Evolutionary conservation across 2,797 vertebrate genomes (phyloP).

Genomic region (Myioborus melanocephalus): DNA sequence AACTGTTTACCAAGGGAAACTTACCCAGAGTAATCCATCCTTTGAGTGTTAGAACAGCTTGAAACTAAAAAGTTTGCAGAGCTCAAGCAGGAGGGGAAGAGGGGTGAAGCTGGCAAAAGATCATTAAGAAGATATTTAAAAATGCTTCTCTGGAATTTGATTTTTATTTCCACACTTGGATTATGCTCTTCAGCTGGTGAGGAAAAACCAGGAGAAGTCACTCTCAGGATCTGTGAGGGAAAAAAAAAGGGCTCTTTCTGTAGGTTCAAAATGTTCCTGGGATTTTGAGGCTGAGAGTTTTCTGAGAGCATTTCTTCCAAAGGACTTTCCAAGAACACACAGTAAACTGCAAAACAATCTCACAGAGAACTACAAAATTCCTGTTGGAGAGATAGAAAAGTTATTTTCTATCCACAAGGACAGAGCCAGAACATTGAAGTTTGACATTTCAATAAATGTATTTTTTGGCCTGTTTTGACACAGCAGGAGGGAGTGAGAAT

Average conservation of each 20-base stretch:
- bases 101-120: not conserved
- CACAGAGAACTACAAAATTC: not conserved
- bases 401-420: not conserved
- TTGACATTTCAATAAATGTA: not conserved
- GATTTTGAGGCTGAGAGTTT: not conserved
- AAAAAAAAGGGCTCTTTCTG: not conserved
- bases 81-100: not conserved
- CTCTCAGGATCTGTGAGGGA: not conserved
- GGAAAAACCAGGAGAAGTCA: not conserved
- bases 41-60: not conserved
- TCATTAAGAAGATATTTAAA: not conserved
- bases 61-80: not conserved
- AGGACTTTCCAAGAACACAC: not conserved
- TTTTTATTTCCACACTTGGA: not conserved
- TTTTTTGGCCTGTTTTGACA: not conserved
- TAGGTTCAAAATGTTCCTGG: not conserved
- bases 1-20: not conserved
- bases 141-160: not conserved
- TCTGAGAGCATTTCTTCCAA: not conserved
- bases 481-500: fast-evolving
- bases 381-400: not conserved
- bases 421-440: not conserved
- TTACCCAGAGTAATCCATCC: not conserved
- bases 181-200: not conserved
- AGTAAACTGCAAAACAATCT: not conserved